Evolutionary conservation across 2,113 vertebrate species (phyloP).

Genomic region (Saguinus midas): DNA sequence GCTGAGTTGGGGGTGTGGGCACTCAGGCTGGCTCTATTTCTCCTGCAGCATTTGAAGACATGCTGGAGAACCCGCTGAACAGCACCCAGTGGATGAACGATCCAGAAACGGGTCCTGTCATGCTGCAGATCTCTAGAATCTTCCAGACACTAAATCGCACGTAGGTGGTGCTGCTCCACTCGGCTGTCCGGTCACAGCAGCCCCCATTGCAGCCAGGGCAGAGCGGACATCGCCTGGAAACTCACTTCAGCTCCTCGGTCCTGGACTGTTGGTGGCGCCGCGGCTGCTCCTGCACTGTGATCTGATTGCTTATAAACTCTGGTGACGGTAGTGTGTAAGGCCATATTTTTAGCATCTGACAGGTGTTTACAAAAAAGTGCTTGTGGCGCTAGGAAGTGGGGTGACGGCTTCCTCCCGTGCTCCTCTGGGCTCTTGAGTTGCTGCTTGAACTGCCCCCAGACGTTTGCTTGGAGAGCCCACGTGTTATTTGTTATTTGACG

Average conservation of each 20-base stretch:
- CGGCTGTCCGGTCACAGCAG: background rate
- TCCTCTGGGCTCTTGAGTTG: conserved; percentile 62
- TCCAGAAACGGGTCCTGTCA: conserved; percentile 97
- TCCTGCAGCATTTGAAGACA: conserved; percentile 94
- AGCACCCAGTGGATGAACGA: conserved; percentile 99
- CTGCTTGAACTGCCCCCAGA: conserved; percentile 53
- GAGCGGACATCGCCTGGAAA: background rate
- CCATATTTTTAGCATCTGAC: conserved; percentile 57
- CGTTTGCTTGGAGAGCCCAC: conserved; percentile 48
- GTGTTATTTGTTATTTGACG: conserved; percentile 39
- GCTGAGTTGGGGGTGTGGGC: accelerated
- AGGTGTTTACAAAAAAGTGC: conserved; percentile 77
- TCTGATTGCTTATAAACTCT: background rate
- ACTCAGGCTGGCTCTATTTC: background rate
- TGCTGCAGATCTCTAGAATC: conserved; percentile 99
- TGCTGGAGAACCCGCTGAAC: conserved; percentile 99
- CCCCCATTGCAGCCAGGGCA: background rate
- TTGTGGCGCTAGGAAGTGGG: conserved; percentile 42
- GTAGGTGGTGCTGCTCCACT: conserved; percentile 79
- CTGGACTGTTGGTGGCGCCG: conserved; percentile 51
- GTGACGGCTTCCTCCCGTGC: conserved; percentile 38
- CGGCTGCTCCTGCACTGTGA: background rate
- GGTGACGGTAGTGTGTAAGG: conserved; percentile 53
- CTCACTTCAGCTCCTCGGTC: background rate
- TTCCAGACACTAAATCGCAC: conserved; percentile 99